Percentiles rank a stretch among this genome's conserved stretches.
Conservation (phyloP, 2,113 vertebrate genomes). For the Labeo catla region DNA sequence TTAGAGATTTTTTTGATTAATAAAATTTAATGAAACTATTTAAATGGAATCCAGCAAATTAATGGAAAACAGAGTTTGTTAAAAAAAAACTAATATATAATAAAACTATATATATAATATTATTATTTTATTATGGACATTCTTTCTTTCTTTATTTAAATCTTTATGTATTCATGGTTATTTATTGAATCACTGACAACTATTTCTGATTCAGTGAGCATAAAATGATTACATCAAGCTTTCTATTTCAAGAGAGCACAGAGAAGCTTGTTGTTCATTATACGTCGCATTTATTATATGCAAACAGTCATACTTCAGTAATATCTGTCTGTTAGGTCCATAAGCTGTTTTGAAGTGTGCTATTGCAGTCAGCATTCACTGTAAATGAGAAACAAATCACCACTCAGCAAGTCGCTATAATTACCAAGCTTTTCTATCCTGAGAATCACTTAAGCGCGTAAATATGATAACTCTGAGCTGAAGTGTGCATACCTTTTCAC, state of each 20-base stretch:
- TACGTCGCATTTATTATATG: neutral
- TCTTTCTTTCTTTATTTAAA: too few species aligned
- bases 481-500: constrained; percentile 33
- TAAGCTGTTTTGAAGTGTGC: constrained; percentile 15
- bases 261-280: neutral
- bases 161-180: too few species aligned
- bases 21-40: too few species aligned
- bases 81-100: too few species aligned
- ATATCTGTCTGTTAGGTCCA: neutral
- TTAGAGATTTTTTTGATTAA: too few species aligned
- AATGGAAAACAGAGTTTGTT: too few species aligned
- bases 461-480: constrained; percentile 45
- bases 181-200: too few species aligned
- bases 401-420: constrained; percentile 32
- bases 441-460: constrained; percentile 34
- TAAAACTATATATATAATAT: too few species aligned
- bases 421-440: constrained; percentile 41
- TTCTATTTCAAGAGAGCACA: neutral
- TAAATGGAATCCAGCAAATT: too few species aligned
- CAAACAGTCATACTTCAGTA: neutral
- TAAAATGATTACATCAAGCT: neutral
- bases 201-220: neutral
- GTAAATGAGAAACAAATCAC: constrained; percentile 45
- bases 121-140: too few species aligned
- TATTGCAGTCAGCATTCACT: constrained; percentile 6